Base-by-base conservation (phyloP, 2,888 invertebrate genomes). In the Lydus trimaculatus region DNA sequence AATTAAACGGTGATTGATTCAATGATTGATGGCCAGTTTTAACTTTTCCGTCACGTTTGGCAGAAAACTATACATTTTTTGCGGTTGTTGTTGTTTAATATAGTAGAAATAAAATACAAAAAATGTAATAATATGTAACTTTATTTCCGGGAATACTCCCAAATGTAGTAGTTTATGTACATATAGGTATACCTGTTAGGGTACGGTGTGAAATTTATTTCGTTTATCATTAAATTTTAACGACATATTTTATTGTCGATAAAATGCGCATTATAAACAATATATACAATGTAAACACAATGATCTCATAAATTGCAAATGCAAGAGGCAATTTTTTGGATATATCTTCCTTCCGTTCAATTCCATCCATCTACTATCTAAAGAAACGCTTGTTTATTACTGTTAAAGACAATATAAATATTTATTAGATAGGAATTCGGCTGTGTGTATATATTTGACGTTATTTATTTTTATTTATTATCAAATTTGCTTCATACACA, bases 391-490 rank as follows among this genome's bases (percentile, higher is more conserved):
- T 75, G 77, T 80, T 80, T 81, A 82, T 83, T 80, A 83, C 80
- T 81, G 78, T 80, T 79, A 80, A 25, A 56, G n/a, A 79, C 74
- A 76, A 75, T 79, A 84, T 84, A 84, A 83, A 84, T 84, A 84
- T 84, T 82, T 84, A 84, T 84, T 77, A 56, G n/a, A n/a, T n/a
- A n/a, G 25, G 79, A 75, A 78, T 80, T 78, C 79, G 78, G 75
- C 79, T 78, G 76, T 52, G 8, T 25, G 20, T 81, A 81, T 82
- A n/a, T n/a, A n/a, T n/a, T n/a, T 81, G 82, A 81, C 81, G 82
- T 82, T 84, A 83, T 84, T 84, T 84, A 84, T 83, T 84, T 84
- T 84, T 84, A 85, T 85, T 84, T 84, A 84, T 85, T 84, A 84
- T 84, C 84, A 84, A 85, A 85, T 85, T 84, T 84, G 83, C 84